Percentiles rank a stretch among this genome's conserved stretches.
Evolutionary conservation across 2,113 vertebrate species (phyloP).

Genomic region (Syrrhaptes paradoxus): DNA sequence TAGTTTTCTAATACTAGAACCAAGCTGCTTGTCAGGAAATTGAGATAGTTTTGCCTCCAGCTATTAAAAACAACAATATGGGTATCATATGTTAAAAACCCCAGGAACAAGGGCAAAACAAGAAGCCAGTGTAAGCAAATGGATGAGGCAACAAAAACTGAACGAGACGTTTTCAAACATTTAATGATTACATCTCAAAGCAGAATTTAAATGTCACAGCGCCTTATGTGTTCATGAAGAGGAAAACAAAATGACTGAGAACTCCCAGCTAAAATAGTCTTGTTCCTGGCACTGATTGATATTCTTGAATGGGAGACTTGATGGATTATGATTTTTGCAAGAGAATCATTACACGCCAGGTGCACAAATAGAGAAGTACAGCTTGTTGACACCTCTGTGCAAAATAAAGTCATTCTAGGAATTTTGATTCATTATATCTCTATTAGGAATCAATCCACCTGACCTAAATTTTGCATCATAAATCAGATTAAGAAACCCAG

Average conservation of each 20-base stretch:
- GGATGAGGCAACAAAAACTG: slow-evolving; percentile 58
- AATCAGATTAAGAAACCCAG: slow-evolving; percentile 31
- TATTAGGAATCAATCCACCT: slow-evolving; percentile 67
- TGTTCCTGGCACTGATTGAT: slow-evolving; percentile 74
- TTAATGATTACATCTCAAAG: slow-evolving; percentile 81
- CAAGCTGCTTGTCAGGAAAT: neutral
- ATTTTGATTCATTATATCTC: slow-evolving; percentile 75
- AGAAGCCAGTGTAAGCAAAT: neutral
- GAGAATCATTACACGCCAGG: slow-evolving; percentile 71
- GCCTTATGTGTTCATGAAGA: slow-evolving; percentile 34
- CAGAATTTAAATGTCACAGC: slow-evolving; percentile 76
- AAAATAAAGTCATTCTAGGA: slow-evolving; percentile 66
- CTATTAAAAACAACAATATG: neutral
- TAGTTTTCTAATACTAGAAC: neutral
- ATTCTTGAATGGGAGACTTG: slow-evolving; percentile 64
- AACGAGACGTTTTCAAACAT: slow-evolving; percentile 75
- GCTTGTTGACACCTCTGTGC: slow-evolving; percentile 62
- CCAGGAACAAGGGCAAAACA: neutral
- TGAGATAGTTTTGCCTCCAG: neutral
- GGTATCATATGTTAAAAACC: neutral
- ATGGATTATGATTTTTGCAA: slow-evolving; percentile 78
- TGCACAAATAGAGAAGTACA: slow-evolving; percentile 71
- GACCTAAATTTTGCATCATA: slow-evolving; percentile 67
- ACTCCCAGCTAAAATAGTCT: slow-evolving; percentile 64
- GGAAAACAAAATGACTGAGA: slow-evolving; percentile 74